Evolutionary conservation across 23 tunicate genomes (phyloP).

Genomic region (Aplidium turbinatum): DNA sequence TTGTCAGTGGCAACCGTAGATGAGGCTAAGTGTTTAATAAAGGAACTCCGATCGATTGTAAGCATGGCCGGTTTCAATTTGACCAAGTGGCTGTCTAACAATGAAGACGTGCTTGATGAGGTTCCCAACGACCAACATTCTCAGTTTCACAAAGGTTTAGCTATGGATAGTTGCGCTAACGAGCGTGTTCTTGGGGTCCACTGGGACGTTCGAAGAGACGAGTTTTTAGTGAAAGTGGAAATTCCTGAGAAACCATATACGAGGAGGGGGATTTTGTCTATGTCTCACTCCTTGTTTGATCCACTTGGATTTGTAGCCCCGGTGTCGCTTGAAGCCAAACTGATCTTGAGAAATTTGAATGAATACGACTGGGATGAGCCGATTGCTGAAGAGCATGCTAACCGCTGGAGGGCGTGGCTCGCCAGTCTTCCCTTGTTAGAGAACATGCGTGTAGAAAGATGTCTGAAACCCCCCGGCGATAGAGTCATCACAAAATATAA

Average conservation of each 20-base stretch:
- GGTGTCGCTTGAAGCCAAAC: slow-evolving; percentile 14
- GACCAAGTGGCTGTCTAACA: slow-evolving; percentile 20
- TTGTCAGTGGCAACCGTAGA: not conserved
- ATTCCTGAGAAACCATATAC: slow-evolving; percentile 1
- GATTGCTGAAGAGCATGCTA: not conserved
- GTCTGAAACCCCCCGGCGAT: not conserved
- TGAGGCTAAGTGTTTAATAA: not conserved
- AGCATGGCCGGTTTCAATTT: slow-evolving; percentile 21
- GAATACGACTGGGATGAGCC: slow-evolving; percentile 19
- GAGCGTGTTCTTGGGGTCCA: no score
- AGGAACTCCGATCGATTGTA: not conserved
- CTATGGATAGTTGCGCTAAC: no score
- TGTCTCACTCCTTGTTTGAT: not conserved
- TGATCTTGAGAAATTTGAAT: slow-evolving; percentile 10
- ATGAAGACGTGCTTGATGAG: no score
- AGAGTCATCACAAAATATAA: not conserved
- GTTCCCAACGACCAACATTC: no score
- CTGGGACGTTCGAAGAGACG: slow-evolving; percentile 8
- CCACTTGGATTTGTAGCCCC: slow-evolving; percentile 35
- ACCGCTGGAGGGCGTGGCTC: slow-evolving; percentile 9
- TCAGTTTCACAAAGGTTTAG: no score
- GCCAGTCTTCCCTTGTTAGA: not conserved
- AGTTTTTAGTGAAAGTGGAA: not conserved
- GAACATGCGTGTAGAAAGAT: not conserved
- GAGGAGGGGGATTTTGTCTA: slow-evolving; percentile 6